phyloP scores from a whole-genome alignment of 2,888 invertebrate genomes.

The Drosophila kambysellisi region DNA sequence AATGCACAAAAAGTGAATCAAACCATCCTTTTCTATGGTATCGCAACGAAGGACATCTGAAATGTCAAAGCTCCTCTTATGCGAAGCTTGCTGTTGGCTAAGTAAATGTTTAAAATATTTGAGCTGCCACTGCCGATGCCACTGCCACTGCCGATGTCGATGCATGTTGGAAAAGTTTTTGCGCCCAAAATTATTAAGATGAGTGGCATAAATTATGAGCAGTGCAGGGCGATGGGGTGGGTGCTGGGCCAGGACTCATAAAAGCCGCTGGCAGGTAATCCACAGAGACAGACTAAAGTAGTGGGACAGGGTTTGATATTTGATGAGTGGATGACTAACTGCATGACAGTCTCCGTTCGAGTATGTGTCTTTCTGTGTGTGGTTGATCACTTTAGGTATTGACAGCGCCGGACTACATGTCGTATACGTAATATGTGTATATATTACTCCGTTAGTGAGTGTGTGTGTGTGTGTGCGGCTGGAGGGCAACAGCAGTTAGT shows the following conservation, averaged over 20 bases:
- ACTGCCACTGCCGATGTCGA: slow-evolving; percentile 35
- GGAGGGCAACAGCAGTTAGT: slow-evolving; percentile 71
- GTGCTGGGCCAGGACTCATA: slow-evolving; percentile 55
- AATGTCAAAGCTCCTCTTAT: slow-evolving; percentile 12
- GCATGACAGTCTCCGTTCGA: slow-evolving; percentile 69
- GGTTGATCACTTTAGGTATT: slow-evolving; percentile 78
- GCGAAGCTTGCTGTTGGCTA: slow-evolving; percentile 49
- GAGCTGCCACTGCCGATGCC: slow-evolving; percentile 48
- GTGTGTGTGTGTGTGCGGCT: slow-evolving; percentile 18
- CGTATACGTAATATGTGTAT: slow-evolving; percentile 45
- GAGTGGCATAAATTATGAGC: slow-evolving; percentile 81
- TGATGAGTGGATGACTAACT: slow-evolving; percentile 80
- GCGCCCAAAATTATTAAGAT: slow-evolving; percentile 81
- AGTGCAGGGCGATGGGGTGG: slow-evolving; percentile 36
- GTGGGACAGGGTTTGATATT: slow-evolving; percentile 49
- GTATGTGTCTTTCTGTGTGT: slow-evolving; percentile 27
- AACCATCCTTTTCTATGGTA: slow-evolving; percentile 1
- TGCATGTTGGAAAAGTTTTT: slow-evolving; percentile 59
- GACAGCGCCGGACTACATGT: slow-evolving; percentile 66
- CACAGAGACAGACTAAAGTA: slow-evolving; percentile 58
- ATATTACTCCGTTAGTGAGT: slow-evolving; percentile 1
- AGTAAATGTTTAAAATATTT: slow-evolving; percentile 79
- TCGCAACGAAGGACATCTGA: slow-evolving; percentile 13
- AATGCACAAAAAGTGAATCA: neutral
- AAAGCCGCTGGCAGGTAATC: slow-evolving; percentile 75